Evolutionary conservation across 2,888 invertebrate genomes (phyloP).

Genomic region (Slavum lentiscoides): DNA sequence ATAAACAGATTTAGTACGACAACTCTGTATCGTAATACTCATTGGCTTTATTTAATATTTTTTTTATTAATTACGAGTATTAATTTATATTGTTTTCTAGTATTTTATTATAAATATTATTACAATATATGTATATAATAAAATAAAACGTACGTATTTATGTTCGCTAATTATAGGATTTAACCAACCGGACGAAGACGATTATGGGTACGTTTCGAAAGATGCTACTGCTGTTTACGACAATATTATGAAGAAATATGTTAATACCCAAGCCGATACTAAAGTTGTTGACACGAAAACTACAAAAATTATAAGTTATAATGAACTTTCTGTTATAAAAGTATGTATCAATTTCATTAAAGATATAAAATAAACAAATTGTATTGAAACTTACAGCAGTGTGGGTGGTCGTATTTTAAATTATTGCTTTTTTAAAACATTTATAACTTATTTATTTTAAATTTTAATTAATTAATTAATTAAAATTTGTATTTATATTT

Average conservation of each 20-base stretch:
- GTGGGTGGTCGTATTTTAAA: no score
- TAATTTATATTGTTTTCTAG: no score
- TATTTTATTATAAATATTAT: no score
- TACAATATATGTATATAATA: no score
- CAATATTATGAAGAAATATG: conserved; percentile 84
- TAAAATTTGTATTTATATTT: no score
- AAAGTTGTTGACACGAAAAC: conserved; percentile 54
- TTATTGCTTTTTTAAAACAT: no score
- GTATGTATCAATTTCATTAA: conserved; percentile 56
- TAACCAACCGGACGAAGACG: conserved; percentile 84
- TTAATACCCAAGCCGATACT: conserved; percentile 70
- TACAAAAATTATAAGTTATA: conserved; percentile 58
- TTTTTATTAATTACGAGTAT: no score
- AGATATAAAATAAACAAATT: background rate
- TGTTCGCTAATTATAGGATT: conserved; percentile 61
- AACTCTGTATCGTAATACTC: no score
- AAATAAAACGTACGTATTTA: background rate
- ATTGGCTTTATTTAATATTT: no score
- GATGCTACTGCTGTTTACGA: conserved; percentile 79
- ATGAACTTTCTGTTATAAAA: conserved; percentile 62
- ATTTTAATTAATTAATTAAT: no score
- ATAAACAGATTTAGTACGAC: no score
- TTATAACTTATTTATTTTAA: no score
- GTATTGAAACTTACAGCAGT: background rate
- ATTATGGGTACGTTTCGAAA: conserved; percentile 86